A percentile compares a stretch with the other conserved stretches of the same genome.
These are phyloP conservation scores for Helobdella robusta DNA, from an alignment of 2,888 invertebrate species.

Conservation along the genomic window DNA sequence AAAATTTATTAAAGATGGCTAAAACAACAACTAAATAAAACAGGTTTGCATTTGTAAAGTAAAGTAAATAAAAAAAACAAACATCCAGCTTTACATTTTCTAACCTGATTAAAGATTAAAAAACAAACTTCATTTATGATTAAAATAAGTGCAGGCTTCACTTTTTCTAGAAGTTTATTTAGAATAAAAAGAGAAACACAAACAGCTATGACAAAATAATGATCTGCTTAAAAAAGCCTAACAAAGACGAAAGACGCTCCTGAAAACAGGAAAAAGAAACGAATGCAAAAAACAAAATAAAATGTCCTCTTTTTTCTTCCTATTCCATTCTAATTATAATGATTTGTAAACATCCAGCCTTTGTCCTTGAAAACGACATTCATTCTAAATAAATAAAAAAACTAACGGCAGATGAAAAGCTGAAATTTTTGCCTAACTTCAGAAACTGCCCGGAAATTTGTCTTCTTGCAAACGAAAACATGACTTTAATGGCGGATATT, in stretches of 20 bases:
- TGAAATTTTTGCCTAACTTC: conserved; percentile 10
- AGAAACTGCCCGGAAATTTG: neutral
- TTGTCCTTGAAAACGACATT: conserved; percentile 2
- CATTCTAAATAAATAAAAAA: neutral
- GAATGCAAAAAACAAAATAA: neutral
- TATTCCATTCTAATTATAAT: too few relatives aligned
- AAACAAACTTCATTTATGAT: too few relatives aligned
- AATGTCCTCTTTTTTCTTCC: too few relatives aligned
- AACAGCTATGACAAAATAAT: neutral
- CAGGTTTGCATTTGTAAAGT: neutral
- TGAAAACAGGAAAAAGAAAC: neutral
- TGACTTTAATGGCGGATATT: too few relatives aligned
- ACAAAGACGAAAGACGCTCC: neutral
- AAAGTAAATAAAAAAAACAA: neutral
- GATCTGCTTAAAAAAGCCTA: neutral
- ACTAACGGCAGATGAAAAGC: conserved; percentile 4
- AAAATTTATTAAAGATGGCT: too few relatives aligned
- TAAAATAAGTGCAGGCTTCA: conserved; percentile 1
- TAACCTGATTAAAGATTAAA: too few relatives aligned
- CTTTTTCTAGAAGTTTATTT: too few relatives aligned
- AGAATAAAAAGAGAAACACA: neutral
- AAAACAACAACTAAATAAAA: neutral
- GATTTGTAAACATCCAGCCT: neutral
- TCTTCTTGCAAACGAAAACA: conserved; percentile 9
- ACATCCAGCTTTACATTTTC: too few relatives aligned